Conservation (phyloP, 2,888 invertebrate genomes). For the Diabrotica balteata region DNA sequence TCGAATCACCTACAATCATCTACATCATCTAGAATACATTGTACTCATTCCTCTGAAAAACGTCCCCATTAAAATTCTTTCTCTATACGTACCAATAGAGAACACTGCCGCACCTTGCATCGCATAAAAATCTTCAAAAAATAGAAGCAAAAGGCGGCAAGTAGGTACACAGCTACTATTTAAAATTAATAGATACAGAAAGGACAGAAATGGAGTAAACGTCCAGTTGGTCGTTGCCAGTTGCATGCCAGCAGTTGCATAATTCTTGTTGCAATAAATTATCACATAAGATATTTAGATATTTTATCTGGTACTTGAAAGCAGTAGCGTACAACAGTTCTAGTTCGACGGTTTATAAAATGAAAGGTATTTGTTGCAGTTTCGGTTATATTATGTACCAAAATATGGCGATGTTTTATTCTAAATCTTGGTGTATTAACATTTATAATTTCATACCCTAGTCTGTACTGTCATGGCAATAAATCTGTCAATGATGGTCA, state of each 20-base stretch:
- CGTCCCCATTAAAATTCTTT: background rate
- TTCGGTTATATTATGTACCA: no score
- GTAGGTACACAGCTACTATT: background rate
- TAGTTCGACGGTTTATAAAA: no score
- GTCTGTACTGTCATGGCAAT: no score
- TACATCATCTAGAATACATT: no score
- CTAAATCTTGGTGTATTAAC: no score
- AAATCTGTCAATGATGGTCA: no score
- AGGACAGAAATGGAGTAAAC: background rate
- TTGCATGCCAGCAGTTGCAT: background rate
- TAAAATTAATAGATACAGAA: constrained; percentile 1
- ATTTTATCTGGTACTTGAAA: background rate
- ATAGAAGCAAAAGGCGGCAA: background rate
- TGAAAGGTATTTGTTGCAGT: no score
- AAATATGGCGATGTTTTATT: no score
- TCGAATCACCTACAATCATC: no score
- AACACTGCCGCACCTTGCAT: background rate
- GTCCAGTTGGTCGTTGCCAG: background rate
- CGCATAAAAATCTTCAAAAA: constrained; percentile 1
- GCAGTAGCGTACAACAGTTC: no score
- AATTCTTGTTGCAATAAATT: background rate
- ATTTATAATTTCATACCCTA: no score
- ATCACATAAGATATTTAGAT: constrained; percentile 1
- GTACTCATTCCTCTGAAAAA: background rate
- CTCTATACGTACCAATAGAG: background rate